phyloP scores from a whole-genome alignment of 2,888 invertebrate species.

The Drymonia ruficornis region DNA sequence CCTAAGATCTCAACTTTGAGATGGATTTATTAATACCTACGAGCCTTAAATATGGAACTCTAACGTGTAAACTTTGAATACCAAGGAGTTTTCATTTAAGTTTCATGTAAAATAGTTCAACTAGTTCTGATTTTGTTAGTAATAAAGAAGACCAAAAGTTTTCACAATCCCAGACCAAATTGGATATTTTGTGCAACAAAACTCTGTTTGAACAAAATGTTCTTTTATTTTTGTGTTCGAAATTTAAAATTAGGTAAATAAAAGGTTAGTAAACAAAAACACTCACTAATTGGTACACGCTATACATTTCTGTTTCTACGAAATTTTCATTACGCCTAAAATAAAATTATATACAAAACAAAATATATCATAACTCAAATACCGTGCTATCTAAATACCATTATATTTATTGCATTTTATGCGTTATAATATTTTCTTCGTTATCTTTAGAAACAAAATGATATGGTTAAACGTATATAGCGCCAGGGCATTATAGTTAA shows the following conservation, averaged over 20 bases:
- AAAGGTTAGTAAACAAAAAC: background rate
- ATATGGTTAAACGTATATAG: background rate
- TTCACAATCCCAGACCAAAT: slow-evolving; percentile 2
- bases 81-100: too few relatives aligned
- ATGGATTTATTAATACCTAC: too few relatives aligned
- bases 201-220: too few relatives aligned
- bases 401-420: slow-evolving; percentile 71
- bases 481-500: background rate
- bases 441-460: background rate
- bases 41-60: too few relatives aligned
- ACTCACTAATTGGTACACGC: background rate
- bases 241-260: background rate
- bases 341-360: slow-evolving; percentile 54
- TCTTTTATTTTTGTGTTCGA: too few relatives aligned
- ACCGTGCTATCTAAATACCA: slow-evolving; percentile 64
- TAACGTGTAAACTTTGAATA: too few relatives aligned
- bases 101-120: too few relatives aligned
- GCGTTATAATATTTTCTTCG: slow-evolving; percentile 35
- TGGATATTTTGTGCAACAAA: background rate
- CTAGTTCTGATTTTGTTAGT: too few relatives aligned
- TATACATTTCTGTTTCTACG: background rate
- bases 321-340: too few relatives aligned
- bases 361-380: slow-evolving; percentile 48
- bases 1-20: too few relatives aligned
- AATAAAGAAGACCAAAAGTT: too few relatives aligned